Percentiles rank a stretch among this genome's conserved stretches.
Evolutionary conservation across 2,113 vertebrate species (phyloP).

Genomic region (Vulpes vulpes): DNA sequence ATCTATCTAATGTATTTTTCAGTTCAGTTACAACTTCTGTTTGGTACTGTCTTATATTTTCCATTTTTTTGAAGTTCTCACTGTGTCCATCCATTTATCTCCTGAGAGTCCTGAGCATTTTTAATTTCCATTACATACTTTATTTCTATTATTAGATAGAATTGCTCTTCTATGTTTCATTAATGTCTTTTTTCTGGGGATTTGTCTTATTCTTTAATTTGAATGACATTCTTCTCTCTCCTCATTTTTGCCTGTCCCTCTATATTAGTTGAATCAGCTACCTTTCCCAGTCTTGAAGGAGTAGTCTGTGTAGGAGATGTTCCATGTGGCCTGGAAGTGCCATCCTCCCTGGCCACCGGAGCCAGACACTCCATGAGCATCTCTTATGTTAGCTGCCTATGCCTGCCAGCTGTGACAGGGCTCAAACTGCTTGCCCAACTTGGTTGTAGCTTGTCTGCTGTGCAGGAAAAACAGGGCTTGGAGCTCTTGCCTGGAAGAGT

Average conservation of each 20-base stretch:
- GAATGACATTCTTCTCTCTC: neutral
- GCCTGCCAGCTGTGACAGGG: neutral
- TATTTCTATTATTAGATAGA: neutral
- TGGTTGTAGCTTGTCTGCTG: neutral
- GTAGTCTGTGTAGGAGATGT: neutral
- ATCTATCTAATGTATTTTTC: neutral
- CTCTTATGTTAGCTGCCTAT: neutral
- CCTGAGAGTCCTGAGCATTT: neutral
- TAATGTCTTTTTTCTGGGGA: neutral
- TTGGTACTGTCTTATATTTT: neutral
- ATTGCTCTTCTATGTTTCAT: neutral
- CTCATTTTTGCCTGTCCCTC: neutral
- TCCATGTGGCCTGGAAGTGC: neutral
- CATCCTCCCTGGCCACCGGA: neutral
- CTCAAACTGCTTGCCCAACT: neutral
- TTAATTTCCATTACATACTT: neutral
- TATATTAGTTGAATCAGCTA: neutral
- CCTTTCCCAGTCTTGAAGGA: neutral
- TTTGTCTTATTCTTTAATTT: neutral
- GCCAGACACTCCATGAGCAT: neutral
- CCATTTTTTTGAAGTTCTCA: neutral
- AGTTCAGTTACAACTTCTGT: neutral
- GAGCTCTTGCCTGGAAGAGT: neutral
- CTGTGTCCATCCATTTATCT: neutral
- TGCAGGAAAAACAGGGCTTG: neutral